Percentiles rank a stretch among this genome's conserved stretches.
phyloP scores from a whole-genome alignment of 1,140 invertebrate species.

The Drosophila carrolli region DNA sequence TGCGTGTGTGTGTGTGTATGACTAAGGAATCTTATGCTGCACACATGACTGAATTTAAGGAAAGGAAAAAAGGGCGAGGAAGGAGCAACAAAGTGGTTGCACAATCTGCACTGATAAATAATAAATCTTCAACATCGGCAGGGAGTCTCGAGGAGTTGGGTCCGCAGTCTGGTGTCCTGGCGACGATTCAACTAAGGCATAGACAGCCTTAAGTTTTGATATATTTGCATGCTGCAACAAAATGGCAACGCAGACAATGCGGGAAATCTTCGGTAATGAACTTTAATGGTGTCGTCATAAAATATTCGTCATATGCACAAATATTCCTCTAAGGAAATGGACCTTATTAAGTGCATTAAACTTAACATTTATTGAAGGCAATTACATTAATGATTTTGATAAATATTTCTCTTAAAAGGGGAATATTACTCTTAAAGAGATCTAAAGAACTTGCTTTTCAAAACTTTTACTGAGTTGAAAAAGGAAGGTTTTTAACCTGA shows the following conservation, averaged over 20 bases:
- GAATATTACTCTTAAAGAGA: no score
- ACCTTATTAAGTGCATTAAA: background rate
- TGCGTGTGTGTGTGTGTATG: slow-evolving; percentile 36
- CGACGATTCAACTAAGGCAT: slow-evolving; percentile 45
- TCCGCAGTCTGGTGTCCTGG: slow-evolving; percentile 20
- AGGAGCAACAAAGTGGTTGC: slow-evolving; percentile 54
- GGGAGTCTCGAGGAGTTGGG: slow-evolving; percentile 34
- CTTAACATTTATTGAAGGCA: no score
- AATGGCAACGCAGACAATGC: slow-evolving; percentile 56
- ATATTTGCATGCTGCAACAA: slow-evolving; percentile 61
- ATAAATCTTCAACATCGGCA: slow-evolving; percentile 69
- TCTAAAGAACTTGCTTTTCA: no score
- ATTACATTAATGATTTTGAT: no score
- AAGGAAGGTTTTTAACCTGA: no score
- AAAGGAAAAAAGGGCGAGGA: slow-evolving; percentile 2
- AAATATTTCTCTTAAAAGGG: no score
- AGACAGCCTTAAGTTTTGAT: slow-evolving; percentile 56
- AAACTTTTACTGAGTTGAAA: no score
- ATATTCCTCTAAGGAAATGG: background rate
- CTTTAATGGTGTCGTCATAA: slow-evolving; percentile 58
- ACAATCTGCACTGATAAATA: slow-evolving; percentile 79
- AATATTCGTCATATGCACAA: slow-evolving; percentile 20
- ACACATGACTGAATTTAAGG: slow-evolving; percentile 55
- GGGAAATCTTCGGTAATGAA: slow-evolving; percentile 63
- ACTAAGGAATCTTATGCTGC: slow-evolving; percentile 63